Evolutionary conservation across 2,113 vertebrate species (phyloP).

Genomic region (Pollachius pollachius): DNA sequence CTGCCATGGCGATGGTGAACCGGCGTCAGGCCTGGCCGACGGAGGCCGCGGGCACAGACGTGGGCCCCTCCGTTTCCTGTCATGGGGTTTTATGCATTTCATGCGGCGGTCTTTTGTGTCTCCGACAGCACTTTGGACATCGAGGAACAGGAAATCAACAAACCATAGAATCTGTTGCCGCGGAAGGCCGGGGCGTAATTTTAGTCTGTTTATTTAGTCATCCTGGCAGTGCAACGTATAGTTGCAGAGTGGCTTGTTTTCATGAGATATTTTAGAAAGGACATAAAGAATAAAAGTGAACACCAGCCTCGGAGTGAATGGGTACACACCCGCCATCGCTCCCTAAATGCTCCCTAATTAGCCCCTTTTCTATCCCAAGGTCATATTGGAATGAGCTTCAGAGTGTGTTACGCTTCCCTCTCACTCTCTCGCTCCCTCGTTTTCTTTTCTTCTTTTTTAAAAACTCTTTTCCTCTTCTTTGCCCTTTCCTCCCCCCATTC

Average conservation of each 20-base stretch:
- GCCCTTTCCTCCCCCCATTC: constrained; percentile 20
- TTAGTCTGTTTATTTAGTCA: constrained; percentile 56
- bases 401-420: constrained; percentile 65
- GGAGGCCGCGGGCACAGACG: constrained; percentile 53
- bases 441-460: neutral
- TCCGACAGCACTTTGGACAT: constrained; percentile 34
- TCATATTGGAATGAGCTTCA: constrained; percentile 66
- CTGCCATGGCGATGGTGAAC: constrained; percentile 38
- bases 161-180: constrained; percentile 52
- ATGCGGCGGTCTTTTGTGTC: constrained; percentile 57
- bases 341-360: constrained; percentile 68
- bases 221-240: constrained; percentile 58
- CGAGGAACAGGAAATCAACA: constrained; percentile 60
- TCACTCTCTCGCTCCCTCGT: constrained; percentile 25
- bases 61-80: constrained; percentile 58
- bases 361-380: constrained; percentile 59
- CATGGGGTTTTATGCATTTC: constrained; percentile 46
- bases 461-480: constrained; percentile 19
- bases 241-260: constrained; percentile 49
- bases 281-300: constrained; percentile 47
- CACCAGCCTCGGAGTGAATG: constrained; percentile 37
- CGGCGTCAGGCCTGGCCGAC: constrained; percentile 35
- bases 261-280: constrained; percentile 47
- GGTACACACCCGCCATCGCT: constrained; percentile 29
- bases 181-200: constrained; percentile 48